phyloP scores from a whole-genome alignment of 2,888 invertebrate species.

The Blastobasis adustella region DNA sequence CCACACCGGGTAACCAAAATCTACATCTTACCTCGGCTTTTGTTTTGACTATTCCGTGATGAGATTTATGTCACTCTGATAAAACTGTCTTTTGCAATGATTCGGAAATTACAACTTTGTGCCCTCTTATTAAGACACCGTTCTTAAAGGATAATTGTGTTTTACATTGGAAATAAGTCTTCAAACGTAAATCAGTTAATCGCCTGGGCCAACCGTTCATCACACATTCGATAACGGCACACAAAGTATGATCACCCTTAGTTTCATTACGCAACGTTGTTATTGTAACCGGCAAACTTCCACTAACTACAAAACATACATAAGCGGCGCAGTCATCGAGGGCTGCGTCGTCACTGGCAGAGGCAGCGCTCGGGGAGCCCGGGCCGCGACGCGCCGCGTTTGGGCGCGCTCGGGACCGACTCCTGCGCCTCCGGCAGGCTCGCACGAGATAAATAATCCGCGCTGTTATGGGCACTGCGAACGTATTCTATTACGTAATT shows the following conservation, averaged over 20 bases:
- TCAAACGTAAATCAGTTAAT: constrained; percentile 6
- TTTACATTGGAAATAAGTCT: constrained; percentile 11
- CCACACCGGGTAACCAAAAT: constrained; percentile 13
- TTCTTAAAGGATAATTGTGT: constrained; percentile 18
- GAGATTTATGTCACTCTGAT: constrained; percentile 14
- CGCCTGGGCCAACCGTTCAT: constrained; percentile 15
- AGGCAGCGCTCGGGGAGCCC: too few species aligned
- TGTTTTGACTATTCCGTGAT: constrained; percentile 21
- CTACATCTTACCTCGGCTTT: constrained; percentile 21
- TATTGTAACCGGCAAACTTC: constrained; percentile 11
- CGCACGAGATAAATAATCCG: too few species aligned
- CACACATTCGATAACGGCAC: constrained; percentile 6
- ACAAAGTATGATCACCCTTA: constrained; percentile 6
- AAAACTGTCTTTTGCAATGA: constrained; percentile 8
- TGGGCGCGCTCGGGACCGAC: too few species aligned
- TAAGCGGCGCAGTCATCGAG: constrained; percentile 13
- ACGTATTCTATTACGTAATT: too few species aligned
- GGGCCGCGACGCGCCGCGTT: too few species aligned
- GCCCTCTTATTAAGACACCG: constrained; percentile 18
- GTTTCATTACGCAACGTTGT: constrained; percentile 9
- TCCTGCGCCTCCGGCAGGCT: too few species aligned
- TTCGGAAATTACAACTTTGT: constrained; percentile 19
- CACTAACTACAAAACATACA: constrained; percentile 12
- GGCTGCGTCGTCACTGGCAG: neutral
- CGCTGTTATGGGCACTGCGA: too few species aligned